A percentile compares a stretch with the other conserved stretches of the same genome.
Conservation (phyloP, 2,888 invertebrate species). For the Diadromus collaris region DNA sequence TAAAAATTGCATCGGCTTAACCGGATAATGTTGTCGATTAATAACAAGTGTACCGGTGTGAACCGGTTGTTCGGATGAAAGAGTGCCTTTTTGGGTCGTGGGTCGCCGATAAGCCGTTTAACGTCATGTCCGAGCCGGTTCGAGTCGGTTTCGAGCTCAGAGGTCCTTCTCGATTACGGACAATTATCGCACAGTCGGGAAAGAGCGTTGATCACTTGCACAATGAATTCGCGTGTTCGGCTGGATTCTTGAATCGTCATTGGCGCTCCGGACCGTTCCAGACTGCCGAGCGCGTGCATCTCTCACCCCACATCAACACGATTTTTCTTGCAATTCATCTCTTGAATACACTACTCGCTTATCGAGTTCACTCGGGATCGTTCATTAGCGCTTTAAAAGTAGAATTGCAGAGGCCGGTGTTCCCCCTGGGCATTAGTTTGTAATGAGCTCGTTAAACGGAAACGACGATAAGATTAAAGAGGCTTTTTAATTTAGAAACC, state of each 20-base stretch:
- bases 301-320: constrained; percentile 3
- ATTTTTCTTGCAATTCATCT: constrained; percentile 13
- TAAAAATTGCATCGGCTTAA: background rate
- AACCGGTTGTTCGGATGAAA: constrained; percentile 30
- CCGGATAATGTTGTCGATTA: constrained; percentile 6
- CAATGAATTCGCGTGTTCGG: constrained; percentile 40
- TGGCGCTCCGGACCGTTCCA: constrained; percentile 19
- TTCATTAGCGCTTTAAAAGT: background rate
- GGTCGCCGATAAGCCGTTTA: constrained; percentile 60
- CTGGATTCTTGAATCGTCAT: constrained; percentile 8
- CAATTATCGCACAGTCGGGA: constrained; percentile 8
- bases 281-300: constrained; percentile 10
- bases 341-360: background rate
- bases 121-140: constrained; percentile 54
- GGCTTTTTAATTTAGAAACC: background rate
- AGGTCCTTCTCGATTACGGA: constrained; percentile 29
- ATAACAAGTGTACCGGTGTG: constrained; percentile 32
- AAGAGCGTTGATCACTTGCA: constrained; percentile 32
- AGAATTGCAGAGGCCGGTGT: background rate
- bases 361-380: background rate
- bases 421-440: background rate
- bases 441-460: constrained; percentile 19
- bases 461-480: constrained; percentile 26
- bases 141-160: constrained; percentile 47
- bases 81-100: constrained; percentile 41